A percentile compares a stretch with the other conserved stretches of the same genome.
Conservation (phyloP, 2,113 vertebrate species). For the Silurus glanis region DNA sequence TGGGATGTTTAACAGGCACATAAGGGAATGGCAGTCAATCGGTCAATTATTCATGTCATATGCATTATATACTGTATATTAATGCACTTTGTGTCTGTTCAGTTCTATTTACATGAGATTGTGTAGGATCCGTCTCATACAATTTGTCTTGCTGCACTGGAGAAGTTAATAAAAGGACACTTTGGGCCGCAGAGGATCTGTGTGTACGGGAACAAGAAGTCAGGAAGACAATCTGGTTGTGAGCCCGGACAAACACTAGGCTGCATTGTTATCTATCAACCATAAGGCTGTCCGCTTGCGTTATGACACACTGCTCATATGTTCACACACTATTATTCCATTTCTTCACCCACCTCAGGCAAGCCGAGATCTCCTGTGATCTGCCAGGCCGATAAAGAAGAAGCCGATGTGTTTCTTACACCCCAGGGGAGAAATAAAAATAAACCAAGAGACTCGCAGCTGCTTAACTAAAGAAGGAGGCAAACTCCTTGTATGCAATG, state of each 20-base stretch:
- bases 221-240: neutral
- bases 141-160: neutral
- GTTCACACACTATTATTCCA: constrained; percentile 27
- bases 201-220: constrained; percentile 13
- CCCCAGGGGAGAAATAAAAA: neutral
- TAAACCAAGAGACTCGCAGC: neutral
- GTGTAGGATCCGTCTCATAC: neutral
- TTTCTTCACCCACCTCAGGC: neutral
- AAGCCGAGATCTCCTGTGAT: constrained; percentile 12
- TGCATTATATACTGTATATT: neutral
- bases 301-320: constrained; percentile 28
- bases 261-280: constrained; percentile 23
- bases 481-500: neutral
- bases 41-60: too few relatives aligned
- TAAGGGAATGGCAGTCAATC: too few relatives aligned
- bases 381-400: neutral
- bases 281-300: constrained; percentile 4
- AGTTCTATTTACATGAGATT: neutral
- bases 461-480: constrained; percentile 4
- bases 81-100: neutral
- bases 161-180: constrained; percentile 17
- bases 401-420: constrained; percentile 4
- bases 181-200: neutral
- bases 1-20: too few relatives aligned
- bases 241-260: constrained; percentile 15